Evolutionary conservation across 2,113 vertebrate genomes (phyloP), one percentile per base, ranked within the genome.

Genomic region (Poicephalus meyeri): DNA sequence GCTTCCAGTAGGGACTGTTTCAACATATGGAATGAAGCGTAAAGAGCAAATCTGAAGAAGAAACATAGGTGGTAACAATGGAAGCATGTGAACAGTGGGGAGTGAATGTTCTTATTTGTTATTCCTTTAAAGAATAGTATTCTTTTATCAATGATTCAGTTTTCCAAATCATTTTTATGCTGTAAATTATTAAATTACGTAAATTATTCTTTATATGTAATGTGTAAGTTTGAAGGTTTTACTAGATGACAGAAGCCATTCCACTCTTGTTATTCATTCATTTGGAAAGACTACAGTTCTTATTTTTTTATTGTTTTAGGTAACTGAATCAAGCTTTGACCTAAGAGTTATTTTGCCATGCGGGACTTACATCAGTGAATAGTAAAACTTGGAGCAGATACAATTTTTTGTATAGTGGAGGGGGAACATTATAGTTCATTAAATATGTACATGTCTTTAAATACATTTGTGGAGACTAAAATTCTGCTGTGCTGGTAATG

Each of bases 111-210:
- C 41, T 90, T 42, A 91, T 95, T 89, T 94, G 73, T 73, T 88
- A 95, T 93, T 97, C 74, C 41, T 88, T 94, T 93, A 95, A 95
- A 85, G 56, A 71, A 68, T 53, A 91, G 7, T 19, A 80, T 86
- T 93, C 76, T 93, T 89, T 88, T 81, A 96, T 94, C 70, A 94
- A 95, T 96, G 86, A 96, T 97, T 96, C 87, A 96, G 68, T 94
- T 93, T 89, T 93, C 94, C 89, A 96, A 96, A 96, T 95, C 87
- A 93, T 95, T 93, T 96, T 83, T 93, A 70, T 93, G 33, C 31
- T 55, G 55, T 94, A 93, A 96, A 97, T 97, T 96, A 97, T 96
- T 97, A 88, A 96, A 20, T n/a, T 91, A 35, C 49, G 89, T 96
- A 94, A 96, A 96, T 95, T 96, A 95, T 96, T 95, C 87, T 82